These are phyloP conservation scores for Drosophila borborema DNA, from an alignment of 2,888 invertebrate genomes.

Conservation along the genomic window DNA sequence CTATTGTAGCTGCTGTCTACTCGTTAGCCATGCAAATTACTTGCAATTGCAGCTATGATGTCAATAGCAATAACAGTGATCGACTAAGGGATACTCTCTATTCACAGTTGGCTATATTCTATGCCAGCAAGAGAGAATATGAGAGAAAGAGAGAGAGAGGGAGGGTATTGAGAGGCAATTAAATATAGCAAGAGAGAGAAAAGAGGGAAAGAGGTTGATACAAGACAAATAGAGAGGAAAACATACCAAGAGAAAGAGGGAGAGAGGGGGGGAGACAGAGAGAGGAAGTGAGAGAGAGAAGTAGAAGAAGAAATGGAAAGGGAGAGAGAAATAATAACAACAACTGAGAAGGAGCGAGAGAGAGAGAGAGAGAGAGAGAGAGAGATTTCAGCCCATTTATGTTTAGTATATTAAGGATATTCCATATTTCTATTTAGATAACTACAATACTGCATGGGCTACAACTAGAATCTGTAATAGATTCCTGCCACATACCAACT, in stretches of 20 bases:
- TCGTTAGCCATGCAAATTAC: slow-evolving; percentile 64
- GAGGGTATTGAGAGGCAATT: not conserved
- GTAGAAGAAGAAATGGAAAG: not conserved
- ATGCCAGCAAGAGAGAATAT: not conserved
- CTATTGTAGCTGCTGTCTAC: slow-evolving; percentile 9
- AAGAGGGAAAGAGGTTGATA: not conserved
- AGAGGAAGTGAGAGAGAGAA: not conserved
- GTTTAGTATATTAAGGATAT: too few relatives aligned
- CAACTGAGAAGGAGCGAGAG: not conserved
- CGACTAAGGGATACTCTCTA: not conserved
- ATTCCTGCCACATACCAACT: too few relatives aligned
- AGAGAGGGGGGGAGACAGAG: too few relatives aligned
- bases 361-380: not conserved
- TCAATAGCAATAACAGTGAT: not conserved
- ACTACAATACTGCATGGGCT: not conserved
- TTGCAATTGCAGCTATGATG: slow-evolving; percentile 51
- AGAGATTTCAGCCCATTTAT: not conserved
- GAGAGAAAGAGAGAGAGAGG: too few relatives aligned
- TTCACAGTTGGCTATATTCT: not conserved
- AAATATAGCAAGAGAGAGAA: not conserved
- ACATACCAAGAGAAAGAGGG: too few relatives aligned
- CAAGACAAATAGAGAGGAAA: too few relatives aligned
- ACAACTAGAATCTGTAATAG: not conserved
- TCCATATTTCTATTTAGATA: not conserved
- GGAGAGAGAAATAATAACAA: not conserved